Evolutionary conservation across 2,888 invertebrate genomes (phyloP).

Genomic region (Drepanosiphum platanoidis): DNA sequence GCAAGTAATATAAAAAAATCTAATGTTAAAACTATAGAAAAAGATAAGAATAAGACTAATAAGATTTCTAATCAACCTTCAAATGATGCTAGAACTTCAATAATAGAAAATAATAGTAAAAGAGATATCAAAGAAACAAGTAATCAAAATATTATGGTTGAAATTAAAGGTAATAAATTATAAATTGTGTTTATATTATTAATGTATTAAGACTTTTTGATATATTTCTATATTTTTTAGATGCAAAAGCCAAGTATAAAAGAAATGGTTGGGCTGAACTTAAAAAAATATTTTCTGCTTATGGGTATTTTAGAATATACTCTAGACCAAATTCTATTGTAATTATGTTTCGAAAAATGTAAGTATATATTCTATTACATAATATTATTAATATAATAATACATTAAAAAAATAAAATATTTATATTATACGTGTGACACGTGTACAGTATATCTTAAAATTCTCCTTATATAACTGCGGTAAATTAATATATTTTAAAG

Average conservation of each 20-base stretch:
- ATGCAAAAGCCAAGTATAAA: slow-evolving; percentile 11
- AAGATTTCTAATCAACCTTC: neutral
- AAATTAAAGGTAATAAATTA: slow-evolving; percentile 58
- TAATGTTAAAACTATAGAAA: neutral
- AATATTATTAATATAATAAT: too few species aligned
- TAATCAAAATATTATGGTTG: slow-evolving; percentile 33
- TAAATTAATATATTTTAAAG: too few species aligned
- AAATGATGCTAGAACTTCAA: neutral
- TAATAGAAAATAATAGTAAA: neutral
- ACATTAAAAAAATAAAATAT: slow-evolving; percentile 1
- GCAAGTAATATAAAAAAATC: neutral
- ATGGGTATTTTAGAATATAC: slow-evolving; percentile 36
- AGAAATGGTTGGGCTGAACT: slow-evolving; percentile 39
- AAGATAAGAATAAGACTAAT: neutral
- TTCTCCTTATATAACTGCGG: too few species aligned
- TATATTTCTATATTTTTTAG: neutral
- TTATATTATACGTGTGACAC: too few species aligned
- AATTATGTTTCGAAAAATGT: slow-evolving; percentile 42
- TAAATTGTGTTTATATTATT: neutral
- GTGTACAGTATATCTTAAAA: too few species aligned
- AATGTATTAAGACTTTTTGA: neutral
- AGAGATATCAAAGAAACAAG: neutral
- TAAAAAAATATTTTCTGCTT: slow-evolving; percentile 33
- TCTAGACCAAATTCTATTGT: slow-evolving; percentile 1
- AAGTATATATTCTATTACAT: slow-evolving; percentile 20